Base-by-base conservation (phyloP, 2,113 vertebrate species). In the Periophthalmus modestus region DNA sequence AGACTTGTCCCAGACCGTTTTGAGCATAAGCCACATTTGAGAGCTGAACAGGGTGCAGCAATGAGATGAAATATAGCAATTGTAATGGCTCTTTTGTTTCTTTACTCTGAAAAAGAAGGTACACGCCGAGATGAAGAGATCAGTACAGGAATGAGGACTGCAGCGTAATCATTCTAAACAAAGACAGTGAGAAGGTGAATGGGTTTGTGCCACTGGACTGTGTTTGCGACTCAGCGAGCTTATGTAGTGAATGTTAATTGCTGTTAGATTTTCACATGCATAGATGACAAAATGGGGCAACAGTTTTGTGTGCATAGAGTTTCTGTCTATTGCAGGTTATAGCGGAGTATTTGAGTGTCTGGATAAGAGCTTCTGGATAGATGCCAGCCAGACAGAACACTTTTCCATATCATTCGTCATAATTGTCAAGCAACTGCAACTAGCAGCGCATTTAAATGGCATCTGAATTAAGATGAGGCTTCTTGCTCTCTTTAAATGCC, bases 81-180 rank as follows among this genome's bases (percentile, higher is more conserved):
- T 81, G 81, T 84, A 71, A 65, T 16, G 62, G 67, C n/a, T 47
- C 62, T 68, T 81, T 84, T 89, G 77, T 87, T 82, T 87, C 65
- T 84, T 65, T 68, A 59, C 72, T 74, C 48, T 65, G 52, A 79
- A 46, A 84, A 73, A 70, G 54, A 68, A 67, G 43, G 36, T 0
- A 6, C 36, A 61, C 39, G 52, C 66, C 73, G 47, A 78, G 70
- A 71, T 59, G 46, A 79, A 82, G 73, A 82, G 74, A 77, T 65
- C 83, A 77, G 76, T 52, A 79, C 57, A 77, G 68, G 69, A 79
- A 77, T 67, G 23, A 46, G 11, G 39, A 50, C 48, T 5, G 63
- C 52, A n/a, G 47, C 52, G 57, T 75, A 71, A 82, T 82, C 71
- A 69, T 68, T 79, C 12, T 54, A 39, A 55, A 55, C 52, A 55